Evolutionary conservation across 2,113 vertebrate genomes (phyloP).

Genomic region (Callopanchax toddi): DNA sequence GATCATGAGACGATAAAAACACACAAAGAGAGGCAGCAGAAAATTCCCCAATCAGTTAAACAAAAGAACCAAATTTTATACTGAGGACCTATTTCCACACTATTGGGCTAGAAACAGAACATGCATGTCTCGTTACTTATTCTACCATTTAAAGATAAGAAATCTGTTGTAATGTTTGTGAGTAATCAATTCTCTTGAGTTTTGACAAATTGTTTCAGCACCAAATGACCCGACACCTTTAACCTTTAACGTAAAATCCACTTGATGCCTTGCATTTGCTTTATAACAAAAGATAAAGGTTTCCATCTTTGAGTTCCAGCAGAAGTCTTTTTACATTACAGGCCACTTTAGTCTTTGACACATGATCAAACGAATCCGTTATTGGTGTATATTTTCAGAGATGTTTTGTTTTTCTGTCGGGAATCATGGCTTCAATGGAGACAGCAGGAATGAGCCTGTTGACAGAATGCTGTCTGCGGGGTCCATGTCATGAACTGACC

Average conservation of each 20-base stretch:
- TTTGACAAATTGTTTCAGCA: conserved; percentile 7
- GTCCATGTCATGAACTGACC: conserved; percentile 56
- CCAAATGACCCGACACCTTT: background rate
- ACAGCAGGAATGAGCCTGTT: conserved; percentile 41
- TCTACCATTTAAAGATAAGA: background rate
- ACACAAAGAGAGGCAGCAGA: too few relatives aligned
- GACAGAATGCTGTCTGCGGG: conserved; percentile 48
- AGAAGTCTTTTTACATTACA: background rate
- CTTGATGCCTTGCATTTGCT: background rate
- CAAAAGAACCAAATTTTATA: background rate
- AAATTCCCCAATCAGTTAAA: background rate
- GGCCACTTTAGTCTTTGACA: conserved; percentile 1
- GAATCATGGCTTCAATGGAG: conserved; percentile 34
- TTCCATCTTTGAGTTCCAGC: background rate
- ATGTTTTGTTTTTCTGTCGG: conserved; percentile 38
- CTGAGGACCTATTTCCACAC: too few relatives aligned
- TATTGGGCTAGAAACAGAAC: background rate
- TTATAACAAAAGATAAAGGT: background rate
- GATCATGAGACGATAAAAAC: too few relatives aligned
- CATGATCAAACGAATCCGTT: conserved; percentile 12
- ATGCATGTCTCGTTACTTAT: background rate
- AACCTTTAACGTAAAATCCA: conserved; percentile 6
- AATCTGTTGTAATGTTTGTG: background rate
- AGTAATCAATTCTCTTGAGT: background rate
- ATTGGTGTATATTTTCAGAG: conserved; percentile 11